Evolutionary conservation across 1,140 invertebrate species (phyloP), one percentile per base, ranked within the genome.

Genomic region (Drosophila aff.): DNA sequence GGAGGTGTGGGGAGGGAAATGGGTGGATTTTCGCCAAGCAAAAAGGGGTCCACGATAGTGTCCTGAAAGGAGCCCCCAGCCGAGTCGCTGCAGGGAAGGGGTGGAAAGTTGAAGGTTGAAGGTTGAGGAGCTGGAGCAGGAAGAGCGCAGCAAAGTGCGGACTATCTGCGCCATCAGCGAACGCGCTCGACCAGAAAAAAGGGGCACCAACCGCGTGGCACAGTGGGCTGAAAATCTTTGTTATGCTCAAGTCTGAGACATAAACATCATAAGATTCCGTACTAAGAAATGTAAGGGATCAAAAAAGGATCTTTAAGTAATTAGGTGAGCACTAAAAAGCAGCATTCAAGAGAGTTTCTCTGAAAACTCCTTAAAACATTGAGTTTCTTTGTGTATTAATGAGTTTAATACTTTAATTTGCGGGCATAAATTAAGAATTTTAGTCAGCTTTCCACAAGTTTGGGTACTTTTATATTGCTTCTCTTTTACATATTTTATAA

Each of bases 171-270:
- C 64, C 64, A 77, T 77, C 74, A 67, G 75, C 74, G 75, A 55
- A 78, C 76, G 83, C 84, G 85, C 84, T 87, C 84, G 82, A 76
- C 67, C 83, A 76, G 62, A 68, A 79, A 87, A 85, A 87, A 79
- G 74, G 79, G 63, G 68, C 74, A 68, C 60, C 46, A 49, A 31
- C 33, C 49, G 50, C 53, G 31, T 21, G 33, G 11, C 36, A 79
- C 75, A 64, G 66, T 79, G 75, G 69, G 41, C 0, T 11, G 3
- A 41, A 41, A 7, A 8, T 9, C 46, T 4, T 9, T 4, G 26
- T 9, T 2, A 49, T 16, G 16, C 3, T 10, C 4, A 9, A 26
- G 46, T 16, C 23, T 10, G 8, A 15, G 21, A 26, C 1, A 36
- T 2, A 2, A 1, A 13, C 33, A 36, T 4, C 4, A 4, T 11